Evolutionary conservation across 2,888 invertebrate species (phyloP), one percentile per base, ranked within the genome.

Genomic region (Torymus aiolomorphi): DNA sequence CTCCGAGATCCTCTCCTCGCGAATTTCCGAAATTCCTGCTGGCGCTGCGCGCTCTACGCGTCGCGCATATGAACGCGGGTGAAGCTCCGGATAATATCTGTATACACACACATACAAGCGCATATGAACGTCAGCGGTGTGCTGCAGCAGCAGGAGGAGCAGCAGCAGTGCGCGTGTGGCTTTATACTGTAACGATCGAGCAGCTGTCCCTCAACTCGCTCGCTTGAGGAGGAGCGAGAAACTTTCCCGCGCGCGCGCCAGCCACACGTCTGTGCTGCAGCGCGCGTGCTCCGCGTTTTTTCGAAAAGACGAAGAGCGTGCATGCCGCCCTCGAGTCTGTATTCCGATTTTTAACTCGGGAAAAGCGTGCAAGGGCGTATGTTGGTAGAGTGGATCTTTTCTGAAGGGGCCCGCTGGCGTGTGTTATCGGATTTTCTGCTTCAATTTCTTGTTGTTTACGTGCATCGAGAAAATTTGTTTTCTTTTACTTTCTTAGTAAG

Each of bases 151-250:
- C 20, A 52, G 71, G 20, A 70, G n/a, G 51, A 49, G 42, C 56
- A 42, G 56, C 13, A 70, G 20, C 49, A 24, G 31, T 31, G 57
- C 51, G 65, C 54, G 49, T 65, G 65, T 51, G 62, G 69, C 65
- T 77, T 77, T 59, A 65, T 57, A 16, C 31, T 31, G 49, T 63
- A 70, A 70, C 70, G 71, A 77, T 65, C 70, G 59, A 77, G 71
- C 77, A 77, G 77, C 71, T 77, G 77, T 77, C 54, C 63, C 63
- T 31, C 24, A 3, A n/a, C n/a, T n/a, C n/a, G 24, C 3, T 24
- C 31, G 31, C 31, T 31, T 3, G 8, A 31, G 31, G 31, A 31
- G 31, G 31, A 31, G 8, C 20, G 49, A 8, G 20, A 13, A 49
- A 31, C 69, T 62, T 54, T 54, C 69, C 59, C 14, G 16, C 20